Conservation (phyloP, 2,797 vertebrate genomes). For the Gymnothorax javanicus region DNA sequence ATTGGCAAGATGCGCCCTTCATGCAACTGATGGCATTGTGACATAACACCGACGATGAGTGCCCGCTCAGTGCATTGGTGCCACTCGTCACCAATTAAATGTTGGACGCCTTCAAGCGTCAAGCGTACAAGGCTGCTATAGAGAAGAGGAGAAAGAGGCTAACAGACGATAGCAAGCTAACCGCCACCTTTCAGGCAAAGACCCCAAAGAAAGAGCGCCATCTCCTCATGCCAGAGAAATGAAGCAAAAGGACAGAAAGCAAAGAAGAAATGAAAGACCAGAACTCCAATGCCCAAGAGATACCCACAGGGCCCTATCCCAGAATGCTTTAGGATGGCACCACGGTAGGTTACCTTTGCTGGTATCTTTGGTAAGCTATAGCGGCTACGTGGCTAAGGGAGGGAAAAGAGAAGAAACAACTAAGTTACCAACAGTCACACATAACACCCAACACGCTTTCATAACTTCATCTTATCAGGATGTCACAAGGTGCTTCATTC, state of each 20-base stretch:
- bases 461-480: too few relatives aligned
- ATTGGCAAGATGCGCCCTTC: neutral
- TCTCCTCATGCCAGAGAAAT: neutral
- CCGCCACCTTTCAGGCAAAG: neutral
- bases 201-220: neutral
- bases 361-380: conserved; percentile 49
- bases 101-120: neutral
- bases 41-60: neutral
- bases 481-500: neutral
- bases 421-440: conserved; percentile 17
- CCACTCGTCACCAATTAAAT: neutral
- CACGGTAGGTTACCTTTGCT: conserved; percentile 54
- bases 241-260: neutral
- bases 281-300: conserved; percentile 9
- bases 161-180: neutral
- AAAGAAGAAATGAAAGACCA: neutral
- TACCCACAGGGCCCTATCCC: conserved; percentile 9
- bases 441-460: neutral
- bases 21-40: conserved; percentile 7
- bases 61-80: neutral
- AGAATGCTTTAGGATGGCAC: conserved; percentile 30
- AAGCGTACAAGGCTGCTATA: neutral
- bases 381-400: conserved; percentile 54
- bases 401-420: conserved; percentile 40
- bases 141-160: neutral